These are phyloP conservation scores for Hymenopus coronatus DNA, from an alignment of 2,888 invertebrate species.

Conservation along the genomic window DNA sequence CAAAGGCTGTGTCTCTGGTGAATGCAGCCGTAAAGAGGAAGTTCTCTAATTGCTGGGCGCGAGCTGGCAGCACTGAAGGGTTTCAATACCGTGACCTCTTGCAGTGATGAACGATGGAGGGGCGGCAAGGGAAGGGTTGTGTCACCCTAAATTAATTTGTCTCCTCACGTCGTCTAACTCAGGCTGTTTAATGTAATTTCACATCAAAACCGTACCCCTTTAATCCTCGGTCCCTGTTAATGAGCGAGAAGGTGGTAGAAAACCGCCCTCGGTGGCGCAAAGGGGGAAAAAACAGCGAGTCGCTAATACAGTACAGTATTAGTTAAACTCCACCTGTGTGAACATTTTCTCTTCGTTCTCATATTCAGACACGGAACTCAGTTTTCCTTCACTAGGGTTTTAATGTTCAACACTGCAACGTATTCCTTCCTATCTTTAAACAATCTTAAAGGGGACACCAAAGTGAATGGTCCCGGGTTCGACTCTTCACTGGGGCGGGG, in stretches of 20 bases:
- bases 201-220: not conserved
- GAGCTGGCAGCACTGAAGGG: not conserved
- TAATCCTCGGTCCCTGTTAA: not conserved
- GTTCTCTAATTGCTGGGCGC: not conserved
- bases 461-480: too few species aligned
- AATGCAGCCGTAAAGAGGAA: not conserved
- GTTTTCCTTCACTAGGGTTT: too few species aligned
- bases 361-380: too few species aligned
- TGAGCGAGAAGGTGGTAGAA: not conserved
- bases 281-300: not conserved
- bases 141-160: not conserved
- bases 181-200: not conserved
- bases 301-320: too few species aligned
- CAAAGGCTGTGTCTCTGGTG: not conserved
- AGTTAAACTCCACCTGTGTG: too few species aligned
- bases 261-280: not conserved
- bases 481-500: too few species aligned
- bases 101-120: not conserved
- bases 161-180: not conserved
- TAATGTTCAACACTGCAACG: too few species aligned
- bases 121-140: not conserved
- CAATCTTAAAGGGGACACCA: too few species aligned
- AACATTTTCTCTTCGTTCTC: too few species aligned
- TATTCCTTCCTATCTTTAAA: too few species aligned
- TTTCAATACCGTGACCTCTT: not conserved